Base-by-base conservation (phyloP, 2,113 vertebrate genomes). In the Butastur rufipennis region DNA sequence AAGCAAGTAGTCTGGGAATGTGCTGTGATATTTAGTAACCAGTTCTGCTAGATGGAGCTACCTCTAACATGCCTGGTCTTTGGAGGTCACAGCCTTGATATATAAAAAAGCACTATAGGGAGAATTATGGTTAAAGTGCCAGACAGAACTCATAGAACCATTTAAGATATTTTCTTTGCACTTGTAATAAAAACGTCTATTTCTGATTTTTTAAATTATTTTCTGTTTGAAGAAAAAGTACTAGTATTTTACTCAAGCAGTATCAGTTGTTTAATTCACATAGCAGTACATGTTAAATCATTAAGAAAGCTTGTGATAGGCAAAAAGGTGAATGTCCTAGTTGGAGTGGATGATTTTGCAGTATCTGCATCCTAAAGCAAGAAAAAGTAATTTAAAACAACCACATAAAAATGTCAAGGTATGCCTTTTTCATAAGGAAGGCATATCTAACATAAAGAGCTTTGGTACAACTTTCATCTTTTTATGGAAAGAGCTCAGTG, bases 41-140 rank as follows among this genome's bases (percentile, higher is more conserved):
- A 87, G 94, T 97, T 96, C 70, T 93, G 65, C 94, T 93, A 75
- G 93, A 13, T 81, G 73, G 84, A 93, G 48, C 73, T 93, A 56
- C 74, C 13, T 85, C 10, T 79, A 53, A 75, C 43, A 7, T 52
- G 48, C 34, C 77, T 85, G 34, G 14, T 81, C 65, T 75, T 67
- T 18, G 16, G 61, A 93, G 86, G 93, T 92, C 75, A 79, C 27
- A 68, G 38, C 43, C 86, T 65, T 91, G 77, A 61, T 84, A 22
- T 9, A 81, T 43, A 25, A 74, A 70, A 90, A 70, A 52, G 32
- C 38, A 67, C 47, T 78, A 3, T 36, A 26, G 45, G 38, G 23
- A 71, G 38, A 59, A 34, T 67, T 74, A 26, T 5, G 7, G 15
- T 40, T 91, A 29, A 81, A 81, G 78, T 71, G n/a, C 10, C 40